Evolutionary conservation across 2,888 invertebrate species (phyloP).

Genomic region (Calameuta idolon): DNA sequence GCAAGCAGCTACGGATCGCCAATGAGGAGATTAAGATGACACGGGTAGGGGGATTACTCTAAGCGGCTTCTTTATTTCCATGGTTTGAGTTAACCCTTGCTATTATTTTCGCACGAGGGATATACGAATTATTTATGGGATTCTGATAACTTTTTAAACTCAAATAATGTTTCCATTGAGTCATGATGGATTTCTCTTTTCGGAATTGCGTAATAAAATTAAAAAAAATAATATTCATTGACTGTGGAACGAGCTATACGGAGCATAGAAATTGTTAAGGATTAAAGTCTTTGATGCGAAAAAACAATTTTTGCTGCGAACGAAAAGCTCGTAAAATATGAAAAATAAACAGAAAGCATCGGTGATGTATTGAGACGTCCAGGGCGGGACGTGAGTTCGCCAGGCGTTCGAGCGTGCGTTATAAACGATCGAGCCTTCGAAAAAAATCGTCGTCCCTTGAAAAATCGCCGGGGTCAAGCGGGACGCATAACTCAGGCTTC

Average conservation of each 20-base stretch:
- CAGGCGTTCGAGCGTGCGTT: slow-evolving; percentile 17
- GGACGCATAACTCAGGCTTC: slow-evolving; percentile 22
- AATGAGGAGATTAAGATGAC: not conserved
- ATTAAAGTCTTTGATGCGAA: not conserved
- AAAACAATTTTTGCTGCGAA: not conserved
- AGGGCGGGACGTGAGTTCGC: slow-evolving; percentile 20
- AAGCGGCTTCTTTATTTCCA: not conserved
- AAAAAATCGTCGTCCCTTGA: slow-evolving; percentile 27
- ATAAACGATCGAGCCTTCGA: slow-evolving; percentile 22
- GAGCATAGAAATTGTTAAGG: not conserved
- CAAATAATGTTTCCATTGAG: not conserved
- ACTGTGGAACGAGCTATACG: not conserved
- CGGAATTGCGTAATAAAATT: not conserved
- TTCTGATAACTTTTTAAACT: not conserved
- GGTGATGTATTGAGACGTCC: slow-evolving; percentile 27
- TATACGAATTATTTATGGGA: not conserved
- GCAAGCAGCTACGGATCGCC: not conserved
- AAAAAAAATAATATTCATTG: not conserved
- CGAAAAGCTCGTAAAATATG: slow-evolving; percentile 16
- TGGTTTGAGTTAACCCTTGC: not conserved
- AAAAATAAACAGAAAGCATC: slow-evolving; percentile 25
- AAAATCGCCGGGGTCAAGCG: slow-evolving; percentile 26
- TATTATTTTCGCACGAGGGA: not conserved
- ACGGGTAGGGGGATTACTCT: not conserved
- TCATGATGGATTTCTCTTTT: not conserved